Evolutionary conservation across 1,140 invertebrate species (phyloP), one percentile per base, ranked within the genome.

Genomic region (Leptestheria dahalacensis): DNA sequence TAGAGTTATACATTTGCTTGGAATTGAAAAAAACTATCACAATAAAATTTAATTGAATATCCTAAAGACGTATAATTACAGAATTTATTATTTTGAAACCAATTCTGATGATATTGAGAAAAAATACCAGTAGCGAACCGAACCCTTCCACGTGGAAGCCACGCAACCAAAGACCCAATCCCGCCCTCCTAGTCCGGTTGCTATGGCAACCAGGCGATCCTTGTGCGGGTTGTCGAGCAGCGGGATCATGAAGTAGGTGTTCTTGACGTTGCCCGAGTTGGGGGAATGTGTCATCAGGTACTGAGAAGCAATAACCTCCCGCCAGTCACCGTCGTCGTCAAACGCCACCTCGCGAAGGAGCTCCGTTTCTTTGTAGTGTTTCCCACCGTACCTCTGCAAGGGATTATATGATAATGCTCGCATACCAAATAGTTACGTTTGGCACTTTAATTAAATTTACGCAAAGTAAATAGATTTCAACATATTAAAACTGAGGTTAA

Each of bases 81-180:
- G n/a, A n/a, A n/a, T n/a, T n/a, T n/a, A n/a, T n/a, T n/a, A n/a
- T n/a, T n/a, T n/a, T n/a, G n/a, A n/a, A n/a, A n/a, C n/a, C n/a
- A n/a, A n/a, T n/a, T n/a, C n/a, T n/a, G n/a, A n/a, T n/a, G n/a
- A n/a, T n/a, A n/a, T n/a, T n/a, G n/a, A n/a, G n/a, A n/a, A n/a
- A n/a, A n/a, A n/a, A n/a, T 74, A 85, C 83, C 84, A 86, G 67
- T 79, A 73, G 71, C 78, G 74, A 56, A 75, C 72, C 6, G 74
- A 69, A 23, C 70, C 72, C 57, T 75, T 68, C 18, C 76, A 66
- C 12, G 67, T 69, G 50, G 75, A 74, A 3, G 81, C 79, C 29
- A 75, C 74, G 68, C 85, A 88, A 20, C 78, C 80, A 67, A 82
- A 88, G 20, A 87, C 68, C 85, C 85, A 88, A 64, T 86, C 79